These are phyloP conservation scores for Bombycilla garrulus DNA, from an alignment of 2,113 vertebrate species.

Conservation along the genomic window DNA sequence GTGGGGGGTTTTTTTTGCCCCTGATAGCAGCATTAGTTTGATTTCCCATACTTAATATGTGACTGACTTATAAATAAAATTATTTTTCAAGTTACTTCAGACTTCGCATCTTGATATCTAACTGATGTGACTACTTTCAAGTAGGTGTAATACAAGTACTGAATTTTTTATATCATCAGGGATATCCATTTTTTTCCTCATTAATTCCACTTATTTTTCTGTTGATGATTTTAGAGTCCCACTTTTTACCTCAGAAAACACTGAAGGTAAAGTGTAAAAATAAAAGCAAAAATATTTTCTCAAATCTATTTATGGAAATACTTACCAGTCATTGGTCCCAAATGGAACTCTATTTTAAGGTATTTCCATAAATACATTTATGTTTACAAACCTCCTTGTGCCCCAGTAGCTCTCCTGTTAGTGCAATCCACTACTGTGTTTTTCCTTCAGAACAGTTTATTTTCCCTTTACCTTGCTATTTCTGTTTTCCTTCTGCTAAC, in stretches of 20 bases:
- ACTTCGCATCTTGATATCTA: not conserved
- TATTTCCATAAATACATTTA: not conserved
- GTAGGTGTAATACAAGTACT: not conserved
- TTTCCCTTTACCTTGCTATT: not conserved
- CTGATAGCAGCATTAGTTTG: not conserved
- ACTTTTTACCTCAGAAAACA: not conserved
- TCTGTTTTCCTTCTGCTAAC: not conserved
- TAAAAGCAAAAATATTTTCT: not conserved
- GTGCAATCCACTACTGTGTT: not conserved
- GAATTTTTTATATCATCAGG: not conserved
- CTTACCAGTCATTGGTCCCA: not conserved
- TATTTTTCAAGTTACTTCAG: not conserved
- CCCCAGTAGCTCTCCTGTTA: not conserved
- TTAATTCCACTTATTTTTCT: not conserved
- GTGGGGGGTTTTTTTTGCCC: fast-evolving
- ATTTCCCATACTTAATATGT: not conserved
- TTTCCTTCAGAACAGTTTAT: not conserved
- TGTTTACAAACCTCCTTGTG: not conserved
- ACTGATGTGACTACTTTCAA: not conserved
- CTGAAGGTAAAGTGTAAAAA: not conserved
- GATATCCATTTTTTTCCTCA: not conserved
- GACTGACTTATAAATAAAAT: not conserved
- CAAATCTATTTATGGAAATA: not conserved
- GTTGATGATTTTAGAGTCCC: not conserved
- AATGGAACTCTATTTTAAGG: not conserved